Percentiles rank a stretch among this genome's conserved stretches.
These are phyloP conservation scores for Drosophila gunungcola DNA, from an alignment of 1,140 invertebrate species.

Conservation along the genomic window DNA sequence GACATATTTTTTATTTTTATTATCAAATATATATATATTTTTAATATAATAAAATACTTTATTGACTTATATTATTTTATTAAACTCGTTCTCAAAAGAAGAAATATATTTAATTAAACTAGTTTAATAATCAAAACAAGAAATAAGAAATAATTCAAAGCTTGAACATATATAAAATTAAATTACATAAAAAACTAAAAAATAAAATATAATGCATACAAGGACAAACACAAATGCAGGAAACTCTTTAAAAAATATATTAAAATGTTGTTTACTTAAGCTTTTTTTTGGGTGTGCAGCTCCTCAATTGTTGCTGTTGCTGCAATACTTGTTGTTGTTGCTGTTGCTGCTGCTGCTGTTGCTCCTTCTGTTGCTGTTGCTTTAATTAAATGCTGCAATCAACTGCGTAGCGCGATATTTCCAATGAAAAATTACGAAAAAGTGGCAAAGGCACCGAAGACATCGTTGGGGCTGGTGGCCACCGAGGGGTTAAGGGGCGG, in stretches of 20 bases:
- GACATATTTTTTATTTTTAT: too few species aligned
- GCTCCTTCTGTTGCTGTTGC: conserved; percentile 58
- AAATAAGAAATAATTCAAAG: background rate
- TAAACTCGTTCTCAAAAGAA: too few species aligned
- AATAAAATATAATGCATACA: too few species aligned
- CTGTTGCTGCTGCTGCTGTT: conserved; percentile 26
- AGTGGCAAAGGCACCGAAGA: conserved; percentile 60
- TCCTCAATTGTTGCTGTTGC: conserved; percentile 29
- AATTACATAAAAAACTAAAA: too few species aligned
- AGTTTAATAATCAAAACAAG: too few species aligned
- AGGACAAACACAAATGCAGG: too few species aligned
- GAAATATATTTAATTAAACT: too few species aligned
- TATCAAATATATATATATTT: too few species aligned
- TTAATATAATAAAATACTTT: too few species aligned
- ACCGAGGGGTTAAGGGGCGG: conserved; percentile 4
- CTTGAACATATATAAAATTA: background rate
- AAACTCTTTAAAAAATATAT: background rate
- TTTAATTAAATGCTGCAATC: conserved; percentile 83
- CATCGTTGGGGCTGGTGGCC: conserved; percentile 11
- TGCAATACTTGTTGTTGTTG: conserved; percentile 17
- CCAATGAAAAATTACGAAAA: conserved; percentile 80
- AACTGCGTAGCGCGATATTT: conserved; percentile 83
- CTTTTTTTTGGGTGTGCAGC: conserved; percentile 4
- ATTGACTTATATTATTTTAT: too few species aligned
- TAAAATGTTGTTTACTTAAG: background rate